These are phyloP conservation scores for Tenrec ecaudatus DNA, from an alignment of 2,113 vertebrate species.

Conservation along the genomic window DNA sequence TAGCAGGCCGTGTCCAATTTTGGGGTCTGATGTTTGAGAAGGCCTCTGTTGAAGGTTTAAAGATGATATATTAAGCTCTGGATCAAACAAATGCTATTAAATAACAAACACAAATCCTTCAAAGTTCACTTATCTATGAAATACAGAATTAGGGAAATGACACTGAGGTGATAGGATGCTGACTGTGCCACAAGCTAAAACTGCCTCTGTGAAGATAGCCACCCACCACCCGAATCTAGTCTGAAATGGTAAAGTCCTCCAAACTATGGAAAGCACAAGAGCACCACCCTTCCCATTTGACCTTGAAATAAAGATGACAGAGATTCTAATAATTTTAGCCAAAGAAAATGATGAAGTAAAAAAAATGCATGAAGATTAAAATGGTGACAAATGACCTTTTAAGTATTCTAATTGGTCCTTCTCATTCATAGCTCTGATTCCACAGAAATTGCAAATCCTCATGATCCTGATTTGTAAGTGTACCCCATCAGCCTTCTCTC, in stretches of 20 bases:
- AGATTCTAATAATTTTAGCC: constrained; percentile 77
- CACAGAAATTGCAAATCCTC: constrained; percentile 71
- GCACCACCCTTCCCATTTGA: constrained; percentile 59
- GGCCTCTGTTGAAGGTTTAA: constrained; percentile 74
- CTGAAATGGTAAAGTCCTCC: constrained; percentile 70
- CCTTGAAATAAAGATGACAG: constrained; percentile 75
- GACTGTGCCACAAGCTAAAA: constrained; percentile 66
- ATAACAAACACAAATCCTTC: constrained; percentile 71
- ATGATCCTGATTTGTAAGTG: constrained; percentile 70
- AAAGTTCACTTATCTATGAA: constrained; percentile 70
- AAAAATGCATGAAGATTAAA: constrained; percentile 79
- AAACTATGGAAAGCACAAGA: constrained; percentile 71
- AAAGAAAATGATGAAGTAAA: constrained; percentile 79
- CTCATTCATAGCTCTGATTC: constrained; percentile 74
- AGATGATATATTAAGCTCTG: constrained; percentile 74
- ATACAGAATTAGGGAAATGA: constrained; percentile 66
- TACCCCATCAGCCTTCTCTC: constrained; percentile 55
- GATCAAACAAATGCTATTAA: constrained; percentile 77
- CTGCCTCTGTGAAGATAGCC: constrained; percentile 49
- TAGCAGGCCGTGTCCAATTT: constrained; percentile 83
- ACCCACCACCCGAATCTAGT: constrained; percentile 62
- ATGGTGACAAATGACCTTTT: constrained; percentile 77
- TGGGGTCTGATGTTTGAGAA: constrained; percentile 78
- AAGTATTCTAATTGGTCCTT: constrained; percentile 81
- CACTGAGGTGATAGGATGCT: constrained; percentile 56